phyloP scores from a whole-genome alignment of 2,797 vertebrate genomes.

The Enoplosus armatus region DNA sequence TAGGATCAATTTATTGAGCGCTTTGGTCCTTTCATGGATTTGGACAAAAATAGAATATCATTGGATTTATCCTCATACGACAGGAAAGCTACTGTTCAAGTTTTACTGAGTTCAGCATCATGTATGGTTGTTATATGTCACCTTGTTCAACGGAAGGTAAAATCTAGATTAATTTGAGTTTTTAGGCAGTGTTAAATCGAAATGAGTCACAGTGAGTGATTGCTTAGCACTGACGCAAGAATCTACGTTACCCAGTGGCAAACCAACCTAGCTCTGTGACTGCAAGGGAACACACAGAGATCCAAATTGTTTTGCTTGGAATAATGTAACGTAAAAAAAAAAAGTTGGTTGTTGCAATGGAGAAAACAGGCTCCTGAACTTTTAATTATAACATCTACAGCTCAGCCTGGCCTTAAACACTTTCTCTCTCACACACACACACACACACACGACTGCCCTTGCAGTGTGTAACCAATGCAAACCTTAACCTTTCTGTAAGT shows the following conservation, averaged over 20 bases:
- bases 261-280: not conserved
- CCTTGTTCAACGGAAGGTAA: not conserved
- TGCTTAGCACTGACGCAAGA: not conserved
- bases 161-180: not conserved
- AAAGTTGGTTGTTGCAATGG: not conserved
- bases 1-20: not conserved
- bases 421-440: not conserved
- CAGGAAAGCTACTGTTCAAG: not conserved
- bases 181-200: not conserved
- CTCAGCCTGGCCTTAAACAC: conserved; percentile 17
- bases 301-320: not conserved
- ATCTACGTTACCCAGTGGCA: not conserved
- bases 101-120: not conserved
- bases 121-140: not conserved
- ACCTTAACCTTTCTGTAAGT: not conserved
- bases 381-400: conserved; percentile 39
- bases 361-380: conserved; percentile 45
- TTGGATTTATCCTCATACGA: not conserved
- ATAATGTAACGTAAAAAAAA: not conserved
- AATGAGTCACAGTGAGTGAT: not conserved
- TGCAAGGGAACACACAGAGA: not conserved
- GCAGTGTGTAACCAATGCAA: not conserved
- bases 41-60: not conserved
- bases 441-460: not conserved
- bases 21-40: not conserved